Base-by-base conservation (phyloP, 2,113 vertebrate species). In the Onychostruthus taczanowskii region DNA sequence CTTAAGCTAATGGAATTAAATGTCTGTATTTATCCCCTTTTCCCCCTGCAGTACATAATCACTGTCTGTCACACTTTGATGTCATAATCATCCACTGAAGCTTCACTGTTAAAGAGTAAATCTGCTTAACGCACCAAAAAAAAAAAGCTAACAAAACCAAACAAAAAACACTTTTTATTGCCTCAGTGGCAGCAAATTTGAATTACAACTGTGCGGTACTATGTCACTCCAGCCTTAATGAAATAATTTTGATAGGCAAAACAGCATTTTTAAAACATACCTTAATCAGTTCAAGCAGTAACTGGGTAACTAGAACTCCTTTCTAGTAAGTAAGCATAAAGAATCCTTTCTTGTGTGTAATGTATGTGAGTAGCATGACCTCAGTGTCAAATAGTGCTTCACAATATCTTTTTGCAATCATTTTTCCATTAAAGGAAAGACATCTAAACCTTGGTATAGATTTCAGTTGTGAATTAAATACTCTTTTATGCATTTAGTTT, bases 11-110 rank as follows among this genome's bases (percentile, higher is more conserved):
- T 59, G 94, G 95, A 97, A 97, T 97, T 96, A 97, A 97, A 96
- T 95, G 95, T 95, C 95, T 98, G 96, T 47, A 96, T 98, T 98
- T 96, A 97, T 97, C 95, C 0, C 89, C 84, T 96, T 97, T 96
- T 97, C 82, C 87, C 94, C 90, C 87, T 87, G 95, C 95, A 96
- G 94, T 97, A 97, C 91, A 96, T 97, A 98, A 98, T 98, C 97
- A 96, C 92, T 97, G 94, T 98, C 97, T 98, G 97, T 97, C 97
- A 98, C 97, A 95, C 97, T 98, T 98, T 98, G 98, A 98, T 98
- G 98, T 98, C 98, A 98, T 98, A 98, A 98, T 98, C 97, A 97
- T 97, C 94, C 69, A 62, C 95, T 93, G 96, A 97, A 97, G 90
- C 96, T 93, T 90, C 94, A 87, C 96, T 88, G 82, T 94, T 97